phyloP scores from a whole-genome alignment of 2,888 invertebrate genomes.

The Brachypterus glaber region DNA sequence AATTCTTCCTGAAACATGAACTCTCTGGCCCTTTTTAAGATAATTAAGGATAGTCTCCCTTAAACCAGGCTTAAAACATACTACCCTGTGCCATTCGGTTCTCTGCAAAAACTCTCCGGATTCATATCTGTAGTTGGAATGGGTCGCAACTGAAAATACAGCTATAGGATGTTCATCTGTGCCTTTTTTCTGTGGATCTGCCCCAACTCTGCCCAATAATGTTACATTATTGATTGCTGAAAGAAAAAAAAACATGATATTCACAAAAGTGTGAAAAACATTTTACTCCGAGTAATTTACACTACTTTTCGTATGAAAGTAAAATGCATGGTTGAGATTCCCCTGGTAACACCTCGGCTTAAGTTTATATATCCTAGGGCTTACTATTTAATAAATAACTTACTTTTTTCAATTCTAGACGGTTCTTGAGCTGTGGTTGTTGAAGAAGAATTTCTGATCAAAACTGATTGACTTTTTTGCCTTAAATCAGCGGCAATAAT shows the following conservation, averaged over 20 bases:
- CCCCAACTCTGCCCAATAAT: slow-evolving; percentile 77
- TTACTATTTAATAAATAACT: slow-evolving; percentile 1
- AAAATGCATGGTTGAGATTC: not conserved
- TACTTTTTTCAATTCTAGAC: slow-evolving; percentile 36
- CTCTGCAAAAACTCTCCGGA: slow-evolving; percentile 72
- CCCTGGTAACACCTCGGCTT: no score
- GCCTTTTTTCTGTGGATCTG: slow-evolving; percentile 81
- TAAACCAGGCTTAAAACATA: slow-evolving; percentile 76
- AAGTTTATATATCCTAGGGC: no score
- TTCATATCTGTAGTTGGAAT: slow-evolving; percentile 72
- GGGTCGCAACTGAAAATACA: slow-evolving; percentile 84
- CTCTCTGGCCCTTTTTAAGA: slow-evolving; percentile 77
- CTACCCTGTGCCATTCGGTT: slow-evolving; percentile 87
- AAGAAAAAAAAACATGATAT: no score
- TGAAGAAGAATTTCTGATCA: no score
- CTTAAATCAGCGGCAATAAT: no score
- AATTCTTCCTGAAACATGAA: slow-evolving; percentile 71
- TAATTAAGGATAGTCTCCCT: slow-evolving; percentile 70
- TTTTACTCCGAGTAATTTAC: no score
- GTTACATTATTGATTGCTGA: slow-evolving; percentile 76
- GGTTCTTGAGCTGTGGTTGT: slow-evolving; percentile 31
- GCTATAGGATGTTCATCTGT: slow-evolving; percentile 74
- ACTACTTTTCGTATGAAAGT: no score
- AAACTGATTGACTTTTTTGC: no score
- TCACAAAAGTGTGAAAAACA: no score